Conservation (phyloP, 2,888 invertebrate species). For the Charanyca ferruginea region DNA sequence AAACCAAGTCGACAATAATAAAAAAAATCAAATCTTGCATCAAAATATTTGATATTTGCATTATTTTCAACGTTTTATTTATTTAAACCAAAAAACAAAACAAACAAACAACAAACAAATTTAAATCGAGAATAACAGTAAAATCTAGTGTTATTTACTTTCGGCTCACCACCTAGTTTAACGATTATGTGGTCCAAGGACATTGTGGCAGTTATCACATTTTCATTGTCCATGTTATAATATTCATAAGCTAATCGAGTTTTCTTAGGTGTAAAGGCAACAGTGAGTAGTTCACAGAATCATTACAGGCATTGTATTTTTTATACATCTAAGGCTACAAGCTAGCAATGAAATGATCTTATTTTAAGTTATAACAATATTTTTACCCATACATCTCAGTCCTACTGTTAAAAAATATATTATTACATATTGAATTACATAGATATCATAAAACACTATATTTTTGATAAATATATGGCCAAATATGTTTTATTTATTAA, state of each 20-base stretch:
- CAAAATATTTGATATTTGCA: too few species aligned
- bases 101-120: background rate
- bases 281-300: conserved; percentile 7
- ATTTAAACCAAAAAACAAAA: background rate
- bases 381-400: conserved; percentile 10
- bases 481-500: conserved; percentile 31
- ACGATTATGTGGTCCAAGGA: background rate
- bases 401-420: conserved; percentile 12
- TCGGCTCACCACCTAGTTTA: too few species aligned
- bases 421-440: conserved; percentile 5
- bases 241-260: conserved; percentile 2
- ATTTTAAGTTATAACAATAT: conserved; percentile 13
- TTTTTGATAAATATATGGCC: conserved; percentile 43
- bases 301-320: conserved; percentile 2
- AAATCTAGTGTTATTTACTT: too few species aligned
- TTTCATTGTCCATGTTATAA: background rate
- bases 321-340: conserved; percentile 39
- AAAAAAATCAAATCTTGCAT: too few species aligned
- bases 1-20: background rate
- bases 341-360: conserved; percentile 24
- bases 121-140: background rate
- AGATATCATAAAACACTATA: conserved; percentile 9
- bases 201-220: conserved; percentile 17
- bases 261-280: conserved; percentile 24
- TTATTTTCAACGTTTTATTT: background rate